These are phyloP conservation scores for Pangasius djambal DNA, from an alignment of 2,797 vertebrate species.

Conservation along the genomic window DNA sequence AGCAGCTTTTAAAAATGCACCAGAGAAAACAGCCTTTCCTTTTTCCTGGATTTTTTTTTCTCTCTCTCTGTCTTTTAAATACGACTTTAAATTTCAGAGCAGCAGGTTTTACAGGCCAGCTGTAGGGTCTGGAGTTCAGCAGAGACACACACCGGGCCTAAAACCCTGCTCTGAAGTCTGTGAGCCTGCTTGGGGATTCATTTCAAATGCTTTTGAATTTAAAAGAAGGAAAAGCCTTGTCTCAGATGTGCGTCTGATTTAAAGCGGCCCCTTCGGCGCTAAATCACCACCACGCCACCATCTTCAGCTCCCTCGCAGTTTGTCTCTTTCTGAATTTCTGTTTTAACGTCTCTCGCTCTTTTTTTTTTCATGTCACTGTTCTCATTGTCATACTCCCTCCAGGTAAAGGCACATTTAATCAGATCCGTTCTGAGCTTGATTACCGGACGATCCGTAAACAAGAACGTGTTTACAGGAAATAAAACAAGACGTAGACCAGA, in stretches of 20 bases:
- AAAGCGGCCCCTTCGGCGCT: background rate
- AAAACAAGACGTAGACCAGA: background rate
- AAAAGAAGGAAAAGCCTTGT: conserved; percentile 8
- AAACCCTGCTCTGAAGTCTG: conserved; percentile 7
- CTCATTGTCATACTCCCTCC: background rate
- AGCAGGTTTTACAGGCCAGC: conserved; percentile 37
- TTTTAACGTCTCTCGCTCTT: background rate
- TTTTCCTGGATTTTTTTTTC: background rate
- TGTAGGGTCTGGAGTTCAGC: conserved; percentile 33
- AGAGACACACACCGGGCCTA: conserved; percentile 8
- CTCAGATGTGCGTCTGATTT: conserved; percentile 27
- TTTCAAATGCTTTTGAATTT: background rate
- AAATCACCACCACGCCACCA: background rate
- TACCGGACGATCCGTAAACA: conserved; percentile 35
- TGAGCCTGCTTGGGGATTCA: background rate
- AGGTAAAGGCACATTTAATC: conserved; percentile 16
- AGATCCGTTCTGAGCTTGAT: conserved; percentile 18
- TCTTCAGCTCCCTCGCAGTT: background rate
- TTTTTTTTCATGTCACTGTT: background rate
- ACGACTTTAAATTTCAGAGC: conserved; percentile 32
- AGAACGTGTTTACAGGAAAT: conserved; percentile 24
- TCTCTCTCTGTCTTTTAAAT: conserved; percentile 27
- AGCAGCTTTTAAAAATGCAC: conserved; percentile 57
- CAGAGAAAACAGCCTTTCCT: background rate
- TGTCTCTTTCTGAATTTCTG: background rate